Base-by-base conservation (phyloP, 2,888 invertebrate genomes). In the Drosophila multiciliata region DNA sequence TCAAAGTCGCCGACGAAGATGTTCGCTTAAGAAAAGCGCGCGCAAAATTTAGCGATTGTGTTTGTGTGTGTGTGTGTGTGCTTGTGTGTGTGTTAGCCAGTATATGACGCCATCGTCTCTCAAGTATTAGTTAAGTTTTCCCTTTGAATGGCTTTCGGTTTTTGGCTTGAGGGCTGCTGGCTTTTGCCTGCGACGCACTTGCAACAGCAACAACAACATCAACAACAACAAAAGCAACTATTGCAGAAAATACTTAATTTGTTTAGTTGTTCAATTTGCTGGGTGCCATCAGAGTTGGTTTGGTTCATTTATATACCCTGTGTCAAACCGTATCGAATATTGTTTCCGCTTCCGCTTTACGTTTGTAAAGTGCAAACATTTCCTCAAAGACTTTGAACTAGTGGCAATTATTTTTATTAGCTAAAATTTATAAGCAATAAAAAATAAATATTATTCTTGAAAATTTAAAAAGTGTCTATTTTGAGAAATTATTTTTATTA, bases 11-110 rank as follows among this genome's bases (percentile, higher is more conserved):
- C 89, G 76, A 89, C 89, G 82, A 84, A 89, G 84, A 84, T 87
- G 90, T 83, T 83, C 71, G 87, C 75, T 88, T 73, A 89, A 84
- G 79, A 87, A 87, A 85, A 87, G 90, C 88, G 90, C 85, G 88
- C 88, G 90, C 76, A 87, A 84, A 88, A 73, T 87, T 85, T 71
- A 85, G 85, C 85, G 88, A 69, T 48, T 60, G 4, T 36, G 3
- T 59, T 8, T 66, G 15, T 65, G 11, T 66, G 45, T 59, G 52
- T 64, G 9, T n/a, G 6, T 50, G 17, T n/a, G 8, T 40, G 26
- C 33, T 33, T 52, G n/a, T 58, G 38, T 66, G 50, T 59, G 23
- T 67, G 35, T 57, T 23, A 63, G 52, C 48, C 32, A 36, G 40
- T 65, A 36, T 62, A 65, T 80, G 83, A 67, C 80, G 80, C 72